Evolutionary conservation across 2,888 invertebrate genomes (phyloP).

Genomic region (Alcis repandata): DNA sequence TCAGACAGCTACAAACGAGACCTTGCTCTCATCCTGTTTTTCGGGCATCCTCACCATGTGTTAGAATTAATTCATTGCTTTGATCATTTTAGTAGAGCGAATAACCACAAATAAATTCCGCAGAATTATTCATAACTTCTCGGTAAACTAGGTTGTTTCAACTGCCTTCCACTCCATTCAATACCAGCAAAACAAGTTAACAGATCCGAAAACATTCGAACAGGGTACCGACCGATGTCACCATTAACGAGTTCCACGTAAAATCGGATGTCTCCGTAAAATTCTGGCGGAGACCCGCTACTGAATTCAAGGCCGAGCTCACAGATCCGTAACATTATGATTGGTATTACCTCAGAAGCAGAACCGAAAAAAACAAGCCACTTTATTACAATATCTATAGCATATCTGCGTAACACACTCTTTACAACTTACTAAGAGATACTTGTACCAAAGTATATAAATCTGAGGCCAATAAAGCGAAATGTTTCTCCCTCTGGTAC

Average conservation of each 20-base stretch:
- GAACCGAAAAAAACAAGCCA: conserved; percentile 3
- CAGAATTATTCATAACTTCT: not conserved
- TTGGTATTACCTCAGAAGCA: conserved; percentile 43
- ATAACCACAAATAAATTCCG: not conserved
- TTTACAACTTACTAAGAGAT: no score
- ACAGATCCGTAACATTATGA: conserved; percentile 58
- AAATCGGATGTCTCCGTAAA: conserved; percentile 46
- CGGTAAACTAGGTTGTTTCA: not conserved
- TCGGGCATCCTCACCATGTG: conserved; percentile 46
- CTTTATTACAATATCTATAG: no score
- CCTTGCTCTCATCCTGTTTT: conserved; percentile 57
- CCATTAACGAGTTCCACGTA: not conserved
- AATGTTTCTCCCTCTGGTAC: no score
- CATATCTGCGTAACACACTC: no score
- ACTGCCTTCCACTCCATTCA: not conserved
- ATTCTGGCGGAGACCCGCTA: conserved; percentile 56
- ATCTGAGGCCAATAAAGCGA: no score
- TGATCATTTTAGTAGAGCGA: conserved; percentile 4
- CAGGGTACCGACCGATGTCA: not conserved
- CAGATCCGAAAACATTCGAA: not conserved
- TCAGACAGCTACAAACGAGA: conserved; percentile 35
- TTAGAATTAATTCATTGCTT: conserved; percentile 42
- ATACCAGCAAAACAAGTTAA: not conserved
- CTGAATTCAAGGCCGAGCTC: conserved; percentile 61
- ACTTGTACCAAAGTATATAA: no score